Evolutionary conservation across 2,888 invertebrate genomes (phyloP).

Genomic region (Ceriagrion tenellum): DNA sequence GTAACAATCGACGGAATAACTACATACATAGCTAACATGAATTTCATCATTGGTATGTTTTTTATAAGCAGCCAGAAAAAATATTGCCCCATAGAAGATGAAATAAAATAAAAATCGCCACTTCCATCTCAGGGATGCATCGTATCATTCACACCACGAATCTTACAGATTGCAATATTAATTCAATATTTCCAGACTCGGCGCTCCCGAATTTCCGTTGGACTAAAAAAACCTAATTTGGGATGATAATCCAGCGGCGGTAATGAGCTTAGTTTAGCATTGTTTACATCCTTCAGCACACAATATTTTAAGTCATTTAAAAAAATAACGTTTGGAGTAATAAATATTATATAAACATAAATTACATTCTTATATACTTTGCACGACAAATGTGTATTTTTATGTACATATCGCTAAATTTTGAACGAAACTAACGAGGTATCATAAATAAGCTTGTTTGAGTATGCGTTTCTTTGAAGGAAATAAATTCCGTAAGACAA

Average conservation of each 20-base stretch:
- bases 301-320: background rate
- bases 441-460: background rate
- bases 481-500: background rate
- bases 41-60: too few species aligned
- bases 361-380: conserved; percentile 12
- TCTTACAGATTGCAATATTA: background rate
- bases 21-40: too few species aligned
- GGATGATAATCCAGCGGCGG: background rate
- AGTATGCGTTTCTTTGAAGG: background rate
- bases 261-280: background rate
- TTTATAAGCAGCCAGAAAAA: background rate
- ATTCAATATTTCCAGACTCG: background rate
- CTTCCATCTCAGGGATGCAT: background rate
- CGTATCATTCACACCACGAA: background rate
- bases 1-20: too few species aligned
- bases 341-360: background rate
- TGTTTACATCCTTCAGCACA: background rate
- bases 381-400: conserved; percentile 20
- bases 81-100: background rate
- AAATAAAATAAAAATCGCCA: too few species aligned
- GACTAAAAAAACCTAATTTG: background rate
- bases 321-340: background rate
- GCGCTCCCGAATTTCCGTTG: background rate
- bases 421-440: background rate
- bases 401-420: conserved; percentile 3